phyloP scores from a whole-genome alignment of 1,140 invertebrate genomes.

The Cylas formicarius region DNA sequence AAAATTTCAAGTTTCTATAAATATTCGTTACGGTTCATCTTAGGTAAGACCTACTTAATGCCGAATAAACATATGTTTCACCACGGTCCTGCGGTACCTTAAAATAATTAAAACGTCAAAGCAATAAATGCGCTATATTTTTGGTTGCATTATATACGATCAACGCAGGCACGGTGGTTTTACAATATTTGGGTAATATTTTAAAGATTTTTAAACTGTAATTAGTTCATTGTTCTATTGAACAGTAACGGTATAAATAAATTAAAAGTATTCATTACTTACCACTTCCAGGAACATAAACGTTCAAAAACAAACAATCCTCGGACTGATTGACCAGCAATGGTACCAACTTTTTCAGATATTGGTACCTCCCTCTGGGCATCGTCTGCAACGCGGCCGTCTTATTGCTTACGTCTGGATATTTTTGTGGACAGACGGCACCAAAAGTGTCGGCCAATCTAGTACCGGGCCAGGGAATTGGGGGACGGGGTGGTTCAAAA shows the following conservation, averaged over 20 bases:
- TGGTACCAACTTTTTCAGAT: conserved; percentile 56
- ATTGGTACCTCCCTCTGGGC: conserved; percentile 61
- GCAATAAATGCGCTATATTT: too few species aligned
- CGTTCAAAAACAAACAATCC: conserved; percentile 84
- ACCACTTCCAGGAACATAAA: conserved; percentile 80
- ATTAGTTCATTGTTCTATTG: neutral
- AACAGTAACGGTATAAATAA: conserved; percentile 1
- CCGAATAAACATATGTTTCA: too few species aligned
- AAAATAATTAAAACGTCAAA: too few species aligned
- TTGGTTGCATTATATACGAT: too few species aligned
- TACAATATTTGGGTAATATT: too few species aligned
- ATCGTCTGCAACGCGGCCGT: conserved; percentile 59
- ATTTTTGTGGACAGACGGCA: conserved; percentile 69
- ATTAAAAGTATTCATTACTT: conserved; percentile 37
- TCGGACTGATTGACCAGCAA: conserved; percentile 74
- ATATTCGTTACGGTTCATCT: too few species aligned
- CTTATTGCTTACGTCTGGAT: conserved; percentile 64
- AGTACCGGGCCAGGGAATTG: conserved; percentile 63
- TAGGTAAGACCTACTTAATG: too few species aligned
- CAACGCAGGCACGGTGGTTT: too few species aligned
- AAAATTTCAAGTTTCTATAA: too few species aligned
- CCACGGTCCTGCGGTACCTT: too few species aligned
- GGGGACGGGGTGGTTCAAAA: conserved; percentile 61
- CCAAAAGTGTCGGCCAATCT: conserved; percentile 66
- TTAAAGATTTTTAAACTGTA: too few species aligned